Evolutionary conservation across 2,113 vertebrate species (phyloP).

Genomic region (Brachypodius melanocephalos): DNA sequence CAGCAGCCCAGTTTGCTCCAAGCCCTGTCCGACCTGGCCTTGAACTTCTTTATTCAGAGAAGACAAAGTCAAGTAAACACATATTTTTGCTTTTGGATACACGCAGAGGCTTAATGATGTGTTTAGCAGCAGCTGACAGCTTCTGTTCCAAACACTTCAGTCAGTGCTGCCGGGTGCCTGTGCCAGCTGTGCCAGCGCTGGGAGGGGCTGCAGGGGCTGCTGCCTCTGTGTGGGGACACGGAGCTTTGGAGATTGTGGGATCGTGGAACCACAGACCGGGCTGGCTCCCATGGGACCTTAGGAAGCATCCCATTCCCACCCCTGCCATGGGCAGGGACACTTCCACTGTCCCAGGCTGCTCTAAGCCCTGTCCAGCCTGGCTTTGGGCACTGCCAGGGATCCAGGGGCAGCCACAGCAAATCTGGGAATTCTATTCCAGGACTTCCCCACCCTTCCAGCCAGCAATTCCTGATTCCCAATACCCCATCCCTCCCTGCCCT

Average conservation of each 20-base stretch:
- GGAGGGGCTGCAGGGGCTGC: not conserved
- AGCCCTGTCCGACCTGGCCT: not conserved
- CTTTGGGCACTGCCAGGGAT: not conserved
- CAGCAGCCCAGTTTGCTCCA: not conserved
- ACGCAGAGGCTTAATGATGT: not conserved
- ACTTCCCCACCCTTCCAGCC: not conserved
- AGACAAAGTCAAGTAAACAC: not conserved
- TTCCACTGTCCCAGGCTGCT: not conserved
- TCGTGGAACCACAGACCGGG: rapidly evolving
- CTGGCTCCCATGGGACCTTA: not conserved
- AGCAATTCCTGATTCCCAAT: not conserved
- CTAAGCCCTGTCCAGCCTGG: not conserved
- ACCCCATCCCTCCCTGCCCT: rapidly evolving
- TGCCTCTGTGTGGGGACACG: not conserved
- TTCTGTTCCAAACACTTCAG: not conserved
- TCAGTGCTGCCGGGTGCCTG: not conserved
- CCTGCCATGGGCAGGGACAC: not conserved
- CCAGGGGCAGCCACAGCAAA: not conserved
- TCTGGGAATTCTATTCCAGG: not conserved
- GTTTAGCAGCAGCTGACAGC: constrained; percentile 7
- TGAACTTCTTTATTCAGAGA: not conserved
- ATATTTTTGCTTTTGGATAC: not conserved
- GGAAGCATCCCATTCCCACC: not conserved
- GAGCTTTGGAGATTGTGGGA: not conserved
- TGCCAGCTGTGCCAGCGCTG: not conserved